A percentile compares a stretch with the other conserved stretches of the same genome.
These are phyloP conservation scores for Dendronephthya gigantea DNA, from an alignment of 64 coral and sea anemone species.

Conservation along the genomic window DNA sequence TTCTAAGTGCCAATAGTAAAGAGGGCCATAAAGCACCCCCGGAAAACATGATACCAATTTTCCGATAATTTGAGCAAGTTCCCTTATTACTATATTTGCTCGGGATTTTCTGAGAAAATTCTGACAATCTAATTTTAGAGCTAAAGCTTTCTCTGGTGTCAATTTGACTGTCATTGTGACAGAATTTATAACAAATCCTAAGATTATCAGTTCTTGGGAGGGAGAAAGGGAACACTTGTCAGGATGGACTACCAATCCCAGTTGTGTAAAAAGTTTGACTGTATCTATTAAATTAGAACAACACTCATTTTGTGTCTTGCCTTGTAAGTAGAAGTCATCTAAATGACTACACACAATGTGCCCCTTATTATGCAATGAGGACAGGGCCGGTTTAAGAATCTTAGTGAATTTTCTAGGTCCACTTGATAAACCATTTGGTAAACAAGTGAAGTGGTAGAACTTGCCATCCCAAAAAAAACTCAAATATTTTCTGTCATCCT, in stretches of 20 bases:
- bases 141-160: background rate
- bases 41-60: conserved; percentile 27
- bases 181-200: conserved; percentile 4
- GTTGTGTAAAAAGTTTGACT: background rate
- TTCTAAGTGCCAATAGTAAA: background rate
- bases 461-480: too few species aligned
- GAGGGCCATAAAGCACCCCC: background rate
- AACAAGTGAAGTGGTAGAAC: too few species aligned
- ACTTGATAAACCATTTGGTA: too few species aligned
- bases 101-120: too few species aligned
- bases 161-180: background rate
- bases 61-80: background rate
- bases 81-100: background rate
- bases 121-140: background rate
- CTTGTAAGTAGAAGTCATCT: background rate
- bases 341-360: background rate
- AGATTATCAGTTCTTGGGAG: background rate
- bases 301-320: background rate
- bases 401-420: conserved; percentile 15
- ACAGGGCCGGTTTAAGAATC: background rate
- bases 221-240: background rate
- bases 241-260: background rate
- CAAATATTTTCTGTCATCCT: too few species aligned
- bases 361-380: background rate
- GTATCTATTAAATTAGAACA: background rate